Conservation (phyloP, 2,797 vertebrate genomes). For the Coreius guichenoti region DNA sequence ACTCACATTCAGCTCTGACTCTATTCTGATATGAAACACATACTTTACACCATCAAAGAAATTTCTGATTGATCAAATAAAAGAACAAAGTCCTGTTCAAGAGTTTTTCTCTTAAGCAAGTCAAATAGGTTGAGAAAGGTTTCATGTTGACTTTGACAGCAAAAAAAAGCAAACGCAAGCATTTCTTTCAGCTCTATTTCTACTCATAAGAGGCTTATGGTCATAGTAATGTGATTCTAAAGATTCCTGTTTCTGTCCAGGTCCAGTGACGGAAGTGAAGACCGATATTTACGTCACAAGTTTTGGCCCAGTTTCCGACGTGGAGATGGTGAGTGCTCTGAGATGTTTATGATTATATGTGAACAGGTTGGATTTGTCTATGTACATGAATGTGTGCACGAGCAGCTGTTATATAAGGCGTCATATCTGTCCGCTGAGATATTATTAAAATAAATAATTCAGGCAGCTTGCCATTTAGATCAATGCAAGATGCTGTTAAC, state of each 20-base stretch:
- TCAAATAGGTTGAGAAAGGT: background rate
- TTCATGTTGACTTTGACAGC: constrained; percentile 8
- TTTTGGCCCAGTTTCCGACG: constrained; percentile 99
- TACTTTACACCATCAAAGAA: background rate
- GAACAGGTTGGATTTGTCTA: background rate
- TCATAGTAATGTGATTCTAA: background rate
- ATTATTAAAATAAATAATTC: constrained; percentile 25
- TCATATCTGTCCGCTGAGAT: background rate
- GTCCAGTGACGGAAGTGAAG: constrained; percentile 98
- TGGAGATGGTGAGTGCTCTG: constrained; percentile 92
- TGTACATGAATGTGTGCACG: background rate
- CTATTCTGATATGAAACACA: background rate
- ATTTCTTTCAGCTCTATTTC: background rate
- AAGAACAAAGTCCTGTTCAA: background rate
- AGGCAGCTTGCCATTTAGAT: constrained; percentile 9
- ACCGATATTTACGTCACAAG: constrained; percentile 99
- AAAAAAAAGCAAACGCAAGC: background rate
- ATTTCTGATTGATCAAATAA: background rate
- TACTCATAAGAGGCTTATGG: background rate
- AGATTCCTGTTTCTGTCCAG: constrained; percentile 68
- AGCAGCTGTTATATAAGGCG: constrained; percentile 15
- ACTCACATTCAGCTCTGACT: background rate
- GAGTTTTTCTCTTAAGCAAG: background rate
- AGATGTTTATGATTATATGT: background rate
- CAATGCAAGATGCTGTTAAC: constrained; percentile 9